Percentiles rank a stretch among this genome's conserved stretches.
phyloP scores from a whole-genome alignment of 2,888 invertebrate species.

The Drosophila demipolita region DNA sequence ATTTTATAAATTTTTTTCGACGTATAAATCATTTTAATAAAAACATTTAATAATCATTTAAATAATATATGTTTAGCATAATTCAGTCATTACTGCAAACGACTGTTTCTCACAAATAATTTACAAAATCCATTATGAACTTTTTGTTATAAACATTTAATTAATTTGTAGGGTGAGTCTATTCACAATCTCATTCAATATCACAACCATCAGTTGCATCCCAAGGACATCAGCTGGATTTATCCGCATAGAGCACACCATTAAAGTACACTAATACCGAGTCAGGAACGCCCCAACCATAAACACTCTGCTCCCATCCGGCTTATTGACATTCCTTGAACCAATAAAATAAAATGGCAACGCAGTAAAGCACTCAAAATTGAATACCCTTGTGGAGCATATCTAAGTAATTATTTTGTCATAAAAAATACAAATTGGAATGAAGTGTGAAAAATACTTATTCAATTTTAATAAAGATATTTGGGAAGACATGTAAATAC shows the following conservation, averaged over 20 bases:
- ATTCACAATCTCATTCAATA: constrained; percentile 6
- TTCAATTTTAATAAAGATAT: not conserved
- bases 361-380: not conserved
- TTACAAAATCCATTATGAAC: not conserved
- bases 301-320: constrained; percentile 29
- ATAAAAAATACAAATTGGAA: not conserved
- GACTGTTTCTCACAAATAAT: not conserved
- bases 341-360: constrained; percentile 61
- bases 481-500: not conserved
- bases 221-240: constrained; percentile 29
- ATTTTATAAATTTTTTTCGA: not conserved
- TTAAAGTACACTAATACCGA: constrained; percentile 55
- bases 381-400: constrained; percentile 3
- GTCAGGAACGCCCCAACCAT: constrained; percentile 56
- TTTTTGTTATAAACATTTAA: constrained; percentile 5
- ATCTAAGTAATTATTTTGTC: constrained; percentile 26
- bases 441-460: not conserved
- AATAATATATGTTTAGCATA: not conserved
- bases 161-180: constrained; percentile 12
- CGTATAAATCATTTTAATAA: not conserved
- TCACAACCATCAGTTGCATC: constrained; percentile 9
- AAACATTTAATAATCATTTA: not conserved
- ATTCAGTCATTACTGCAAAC: not conserved
- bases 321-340: constrained; percentile 26
- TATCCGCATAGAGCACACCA: constrained; percentile 23